Conservation (phyloP, 2,888 invertebrate genomes). For the Hyalella azteca region DNA sequence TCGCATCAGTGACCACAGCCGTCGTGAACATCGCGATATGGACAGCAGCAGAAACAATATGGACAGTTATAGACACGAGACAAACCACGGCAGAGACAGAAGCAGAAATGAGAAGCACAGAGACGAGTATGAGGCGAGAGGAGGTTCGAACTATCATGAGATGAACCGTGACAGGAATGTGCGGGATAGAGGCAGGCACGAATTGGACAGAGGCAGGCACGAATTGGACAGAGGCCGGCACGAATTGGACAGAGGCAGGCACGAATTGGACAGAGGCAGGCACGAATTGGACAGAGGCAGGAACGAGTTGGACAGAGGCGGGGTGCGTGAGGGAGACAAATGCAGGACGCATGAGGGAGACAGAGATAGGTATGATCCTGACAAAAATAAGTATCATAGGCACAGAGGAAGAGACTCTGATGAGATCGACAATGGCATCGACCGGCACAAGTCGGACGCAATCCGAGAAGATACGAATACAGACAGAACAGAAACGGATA, state of each 20-base stretch:
- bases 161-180: background rate
- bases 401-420: background rate
- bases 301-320: background rate
- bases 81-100: too few relatives aligned
- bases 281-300: background rate
- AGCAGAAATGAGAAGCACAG: too few relatives aligned
- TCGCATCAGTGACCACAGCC: too few relatives aligned
- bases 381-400: background rate
- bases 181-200: background rate
- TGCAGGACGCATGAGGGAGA: background rate
- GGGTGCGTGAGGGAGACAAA: background rate
- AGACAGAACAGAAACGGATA: too few relatives aligned
- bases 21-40: too few relatives aligned
- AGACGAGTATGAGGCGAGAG: too few relatives aligned
- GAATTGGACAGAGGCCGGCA: background rate
- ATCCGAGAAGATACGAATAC: background rate
- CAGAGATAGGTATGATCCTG: background rate
- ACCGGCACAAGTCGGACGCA: background rate
- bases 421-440: background rate
- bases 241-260: background rate
- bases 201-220: background rate
- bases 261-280: background rate
- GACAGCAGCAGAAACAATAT: too few relatives aligned
- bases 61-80: too few relatives aligned
- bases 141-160: background rate